Conservation (phyloP, 2,797 vertebrate species). For the Anas flavirostris region DNA sequence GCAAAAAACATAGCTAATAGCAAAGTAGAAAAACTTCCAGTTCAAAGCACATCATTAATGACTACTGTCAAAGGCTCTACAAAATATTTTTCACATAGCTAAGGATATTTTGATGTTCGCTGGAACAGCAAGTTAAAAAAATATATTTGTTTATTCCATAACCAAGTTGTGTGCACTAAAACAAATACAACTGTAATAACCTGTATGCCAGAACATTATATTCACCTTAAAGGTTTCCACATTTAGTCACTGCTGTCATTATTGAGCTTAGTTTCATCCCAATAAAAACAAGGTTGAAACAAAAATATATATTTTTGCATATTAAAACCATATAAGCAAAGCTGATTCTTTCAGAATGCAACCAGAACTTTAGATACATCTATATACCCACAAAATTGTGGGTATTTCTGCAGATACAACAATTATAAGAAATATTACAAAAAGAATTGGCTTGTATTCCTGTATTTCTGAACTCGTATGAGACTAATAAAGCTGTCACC, state of each 20-base stretch:
- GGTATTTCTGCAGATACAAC: not conserved
- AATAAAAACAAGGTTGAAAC: not conserved
- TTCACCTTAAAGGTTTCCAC: not conserved
- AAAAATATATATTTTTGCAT: not conserved
- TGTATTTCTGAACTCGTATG: not conserved
- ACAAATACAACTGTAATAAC: not conserved
- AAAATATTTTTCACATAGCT: conserved; percentile 19
- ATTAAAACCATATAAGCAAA: not conserved
- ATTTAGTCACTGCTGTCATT: conserved; percentile 1
- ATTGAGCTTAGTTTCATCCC: not conserved
- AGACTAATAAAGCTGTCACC: not conserved
- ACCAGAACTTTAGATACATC: not conserved
- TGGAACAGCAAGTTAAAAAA: conserved; percentile 14
- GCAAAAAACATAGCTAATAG: conserved; percentile 56
- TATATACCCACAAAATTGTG: not conserved
- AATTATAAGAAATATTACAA: not conserved
- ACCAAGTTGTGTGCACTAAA: not conserved
- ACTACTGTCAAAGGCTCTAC: conserved; percentile 51
- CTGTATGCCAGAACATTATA: not conserved
- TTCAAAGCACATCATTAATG: conserved; percentile 59
- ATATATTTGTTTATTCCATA: conserved; percentile 47
- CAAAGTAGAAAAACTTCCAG: conserved; percentile 47
- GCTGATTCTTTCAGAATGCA: not conserved
- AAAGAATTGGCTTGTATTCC: not conserved
- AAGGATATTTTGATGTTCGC: conserved; percentile 17